Evolutionary conservation across 2,888 invertebrate genomes (phyloP).

Genomic region (Mellilla xanthometata): DNA sequence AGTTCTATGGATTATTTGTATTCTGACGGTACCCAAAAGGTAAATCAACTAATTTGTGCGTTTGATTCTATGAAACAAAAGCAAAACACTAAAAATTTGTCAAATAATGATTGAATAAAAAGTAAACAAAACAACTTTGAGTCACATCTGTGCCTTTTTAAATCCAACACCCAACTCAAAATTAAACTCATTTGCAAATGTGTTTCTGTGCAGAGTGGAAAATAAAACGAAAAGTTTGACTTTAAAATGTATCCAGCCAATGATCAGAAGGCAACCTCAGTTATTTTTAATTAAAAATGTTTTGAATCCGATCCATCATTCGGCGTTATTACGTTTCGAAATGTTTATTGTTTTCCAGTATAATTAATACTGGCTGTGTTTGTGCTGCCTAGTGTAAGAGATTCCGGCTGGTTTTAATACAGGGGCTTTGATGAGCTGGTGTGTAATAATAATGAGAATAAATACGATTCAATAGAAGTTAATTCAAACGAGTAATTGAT

Average conservation of each 20-base stretch:
- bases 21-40: background rate
- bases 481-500: no score
- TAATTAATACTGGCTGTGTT: slow-evolving; percentile 23
- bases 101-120: no score
- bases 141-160: background rate
- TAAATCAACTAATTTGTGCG: no score
- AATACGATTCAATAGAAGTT: no score
- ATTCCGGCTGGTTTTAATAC: background rate
- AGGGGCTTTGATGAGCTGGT: background rate
- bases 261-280: slow-evolving; percentile 23
- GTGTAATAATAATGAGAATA: no score
- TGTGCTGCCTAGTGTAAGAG: slow-evolving; percentile 5
- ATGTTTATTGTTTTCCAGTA: slow-evolving; percentile 29
- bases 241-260: slow-evolving; percentile 12
- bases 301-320: slow-evolving; percentile 42
- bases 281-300: slow-evolving; percentile 56
- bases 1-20: background rate
- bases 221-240: slow-evolving; percentile 16
- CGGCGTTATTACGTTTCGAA: slow-evolving; percentile 34
- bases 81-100: no score
- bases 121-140: background rate
- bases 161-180: background rate
- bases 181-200: slow-evolving; percentile 8
- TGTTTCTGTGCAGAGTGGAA: slow-evolving; percentile 8
- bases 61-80: no score